Evolutionary conservation across 23 tunicate species (phyloP).

Genomic region (Diplosoma virens): DNA sequence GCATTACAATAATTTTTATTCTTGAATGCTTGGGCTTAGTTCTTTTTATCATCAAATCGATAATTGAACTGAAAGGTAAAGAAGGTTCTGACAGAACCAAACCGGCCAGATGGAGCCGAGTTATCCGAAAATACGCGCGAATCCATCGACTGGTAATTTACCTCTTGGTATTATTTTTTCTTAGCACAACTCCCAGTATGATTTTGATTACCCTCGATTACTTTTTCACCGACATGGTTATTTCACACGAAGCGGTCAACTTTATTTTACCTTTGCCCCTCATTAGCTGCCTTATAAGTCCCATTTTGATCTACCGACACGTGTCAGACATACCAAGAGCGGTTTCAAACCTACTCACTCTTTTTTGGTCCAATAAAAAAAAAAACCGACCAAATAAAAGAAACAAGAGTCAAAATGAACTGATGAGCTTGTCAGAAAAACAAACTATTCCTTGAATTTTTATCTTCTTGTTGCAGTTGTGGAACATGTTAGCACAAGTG

Average conservation of each 20-base stretch:
- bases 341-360: slow-evolving; percentile 35
- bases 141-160: slow-evolving; percentile 48
- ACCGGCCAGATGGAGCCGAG: no score
- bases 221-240: slow-evolving; percentile 19
- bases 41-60: slow-evolving; percentile 46
- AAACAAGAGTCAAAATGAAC: no score
- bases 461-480: no score
- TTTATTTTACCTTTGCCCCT: slow-evolving; percentile 72
- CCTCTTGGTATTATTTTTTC: slow-evolving; percentile 56
- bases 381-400: no score
- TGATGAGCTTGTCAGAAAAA: no score
- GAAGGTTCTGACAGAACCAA: no score
- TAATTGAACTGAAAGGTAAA: no score
- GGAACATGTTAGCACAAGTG: no score
- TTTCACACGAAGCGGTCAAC: slow-evolving; percentile 51
- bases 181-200: slow-evolving; percentile 86
- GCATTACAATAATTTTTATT: slow-evolving; percentile 65
- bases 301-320: slow-evolving; percentile 51
- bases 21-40: slow-evolving; percentile 70
- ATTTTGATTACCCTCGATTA: slow-evolving; percentile 50
- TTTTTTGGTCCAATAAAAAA: slow-evolving; percentile 57
- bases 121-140: no score
- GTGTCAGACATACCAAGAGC: slow-evolving; percentile 66
- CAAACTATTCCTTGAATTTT: no score
- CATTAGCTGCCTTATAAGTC: slow-evolving; percentile 78